Evolutionary conservation across 2,113 vertebrate genomes (phyloP).

Genomic region (Chaetorhynchus papuensis): DNA sequence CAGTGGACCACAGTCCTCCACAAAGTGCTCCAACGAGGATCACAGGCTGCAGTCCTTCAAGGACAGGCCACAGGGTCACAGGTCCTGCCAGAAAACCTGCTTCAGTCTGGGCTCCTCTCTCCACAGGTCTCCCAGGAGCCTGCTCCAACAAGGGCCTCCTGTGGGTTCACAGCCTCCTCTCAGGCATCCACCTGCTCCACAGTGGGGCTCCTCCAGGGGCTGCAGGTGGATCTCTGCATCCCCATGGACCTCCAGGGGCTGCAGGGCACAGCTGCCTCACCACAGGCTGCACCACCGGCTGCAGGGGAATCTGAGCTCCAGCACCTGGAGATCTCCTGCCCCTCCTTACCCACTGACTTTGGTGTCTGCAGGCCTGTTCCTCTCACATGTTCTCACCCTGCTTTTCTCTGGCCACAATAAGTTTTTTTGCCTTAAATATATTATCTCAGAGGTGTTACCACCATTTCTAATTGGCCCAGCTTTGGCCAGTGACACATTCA

Average conservation of each 20-base stretch:
- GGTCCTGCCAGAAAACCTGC: not conserved
- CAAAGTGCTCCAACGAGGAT: not conserved
- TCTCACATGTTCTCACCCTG: not conserved
- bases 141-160: not conserved
- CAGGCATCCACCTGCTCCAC: no score
- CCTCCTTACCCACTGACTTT: not conserved
- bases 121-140: not conserved
- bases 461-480: not conserved
- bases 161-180: not conserved
- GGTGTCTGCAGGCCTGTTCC: not conserved
- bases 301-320: accelerated
- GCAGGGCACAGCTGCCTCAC: not conserved
- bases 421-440: not conserved
- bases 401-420: not conserved
- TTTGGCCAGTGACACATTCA: no score
- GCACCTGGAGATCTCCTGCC: accelerated
- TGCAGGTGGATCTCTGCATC: not conserved
- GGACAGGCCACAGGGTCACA: no score
- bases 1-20: not conserved
- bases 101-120: not conserved
- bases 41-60: not conserved
- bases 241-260: not conserved
- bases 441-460: not conserved
- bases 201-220: accelerated
- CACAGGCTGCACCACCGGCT: accelerated